Evolutionary conservation across 2,113 vertebrate species (phyloP).

Genomic region (Lycocorax pyrrhopterus): DNA sequence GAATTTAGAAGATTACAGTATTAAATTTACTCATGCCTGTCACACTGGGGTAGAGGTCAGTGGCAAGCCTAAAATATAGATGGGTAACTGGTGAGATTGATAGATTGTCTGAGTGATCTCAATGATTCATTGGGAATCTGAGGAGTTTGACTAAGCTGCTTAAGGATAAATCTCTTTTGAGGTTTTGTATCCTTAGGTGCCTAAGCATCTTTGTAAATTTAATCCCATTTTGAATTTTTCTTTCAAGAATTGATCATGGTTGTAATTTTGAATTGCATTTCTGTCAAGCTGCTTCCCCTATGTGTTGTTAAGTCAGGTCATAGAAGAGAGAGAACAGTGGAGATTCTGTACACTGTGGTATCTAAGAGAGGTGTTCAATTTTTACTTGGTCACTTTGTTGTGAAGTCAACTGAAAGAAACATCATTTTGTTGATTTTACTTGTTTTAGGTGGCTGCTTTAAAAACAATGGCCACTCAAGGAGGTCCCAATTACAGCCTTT

Average conservation of each 20-base stretch:
- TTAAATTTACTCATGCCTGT: background rate
- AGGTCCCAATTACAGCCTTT: constrained; percentile 90
- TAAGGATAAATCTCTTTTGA: background rate
- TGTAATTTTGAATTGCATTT: background rate
- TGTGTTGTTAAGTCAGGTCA: background rate
- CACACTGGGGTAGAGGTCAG: background rate
- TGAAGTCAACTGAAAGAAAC: background rate
- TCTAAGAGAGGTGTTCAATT: background rate
- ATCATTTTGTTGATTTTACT: background rate
- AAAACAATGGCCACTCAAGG: constrained; percentile 92
- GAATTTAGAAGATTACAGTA: background rate
- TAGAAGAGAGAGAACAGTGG: background rate
- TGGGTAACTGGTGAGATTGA: background rate
- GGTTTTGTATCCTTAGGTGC: background rate
- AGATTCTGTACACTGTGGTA: background rate
- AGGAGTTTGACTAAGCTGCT: background rate
- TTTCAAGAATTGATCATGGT: background rate
- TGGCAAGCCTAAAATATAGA: background rate
- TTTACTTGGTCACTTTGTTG: background rate
- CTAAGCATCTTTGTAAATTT: background rate
- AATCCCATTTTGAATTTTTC: constrained; percentile 14
- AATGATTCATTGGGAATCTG: background rate
- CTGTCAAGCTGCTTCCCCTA: background rate
- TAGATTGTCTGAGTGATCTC: background rate
- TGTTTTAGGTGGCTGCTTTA: constrained; percentile 84